Evolutionary conservation across 2,888 invertebrate genomes (phyloP).

Genomic region (Glyphotaelius pellucidus): DNA sequence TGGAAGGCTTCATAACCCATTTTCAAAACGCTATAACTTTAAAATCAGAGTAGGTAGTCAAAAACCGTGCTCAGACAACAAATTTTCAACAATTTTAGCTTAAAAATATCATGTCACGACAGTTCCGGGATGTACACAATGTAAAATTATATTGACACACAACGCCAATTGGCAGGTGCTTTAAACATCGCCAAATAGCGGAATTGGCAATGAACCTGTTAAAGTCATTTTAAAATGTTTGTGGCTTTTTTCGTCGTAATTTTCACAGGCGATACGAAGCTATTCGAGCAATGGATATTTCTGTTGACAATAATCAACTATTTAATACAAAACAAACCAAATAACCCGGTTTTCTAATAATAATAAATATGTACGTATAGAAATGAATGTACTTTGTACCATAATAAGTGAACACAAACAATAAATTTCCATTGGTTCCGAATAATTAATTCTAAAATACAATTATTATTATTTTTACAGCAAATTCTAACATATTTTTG

Average conservation of each 20-base stretch:
- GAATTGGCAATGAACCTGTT: background rate
- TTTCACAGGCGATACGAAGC: background rate
- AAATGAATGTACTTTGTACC: conserved; percentile 23
- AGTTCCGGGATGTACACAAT: too few relatives aligned
- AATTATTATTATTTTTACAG: conserved; percentile 36
- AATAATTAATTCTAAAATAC: conserved; percentile 29
- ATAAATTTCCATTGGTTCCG: conserved; percentile 22
- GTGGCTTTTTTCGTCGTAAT: too few relatives aligned
- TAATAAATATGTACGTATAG: background rate
- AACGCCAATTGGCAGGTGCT: too few relatives aligned
- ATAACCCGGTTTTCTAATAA: background rate
- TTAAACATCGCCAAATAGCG: too few relatives aligned
- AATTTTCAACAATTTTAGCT: too few relatives aligned
- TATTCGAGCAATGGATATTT: background rate
- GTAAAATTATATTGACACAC: too few relatives aligned
- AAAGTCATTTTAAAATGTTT: background rate
- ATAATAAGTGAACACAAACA: conserved; percentile 13
- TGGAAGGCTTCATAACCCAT: too few relatives aligned
- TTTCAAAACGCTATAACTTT: too few relatives aligned
- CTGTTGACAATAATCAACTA: background rate
- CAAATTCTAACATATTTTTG: conserved; percentile 44
- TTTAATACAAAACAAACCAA: background rate
- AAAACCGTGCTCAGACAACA: too few relatives aligned
- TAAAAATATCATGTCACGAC: too few relatives aligned
- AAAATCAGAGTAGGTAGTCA: too few relatives aligned